phyloP scores from a whole-genome alignment of 2,113 vertebrate species.

The Galemys pyrenaicus region DNA sequence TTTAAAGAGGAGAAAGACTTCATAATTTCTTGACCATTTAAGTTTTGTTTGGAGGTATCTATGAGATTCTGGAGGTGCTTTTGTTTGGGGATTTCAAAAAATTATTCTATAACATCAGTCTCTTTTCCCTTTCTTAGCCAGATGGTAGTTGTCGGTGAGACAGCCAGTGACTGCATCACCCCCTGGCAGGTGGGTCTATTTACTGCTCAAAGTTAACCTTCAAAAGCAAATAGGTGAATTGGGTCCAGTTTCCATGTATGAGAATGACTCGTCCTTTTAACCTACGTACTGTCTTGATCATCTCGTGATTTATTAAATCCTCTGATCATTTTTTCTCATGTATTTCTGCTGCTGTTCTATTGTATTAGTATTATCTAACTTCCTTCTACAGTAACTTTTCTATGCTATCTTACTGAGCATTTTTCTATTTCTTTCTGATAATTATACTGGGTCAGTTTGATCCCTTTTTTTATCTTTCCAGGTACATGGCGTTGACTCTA shows the following conservation, averaged over 20 bases:
- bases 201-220: background rate
- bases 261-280: background rate
- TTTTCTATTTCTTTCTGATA: conserved; percentile 42
- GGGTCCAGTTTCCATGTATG: background rate
- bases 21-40: background rate
- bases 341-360: background rate
- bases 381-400: background rate
- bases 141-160: background rate
- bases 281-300: background rate
- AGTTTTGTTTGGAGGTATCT: background rate
- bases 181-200: background rate
- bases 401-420: background rate
- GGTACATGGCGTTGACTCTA: background rate
- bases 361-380: background rate
- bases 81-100: background rate
- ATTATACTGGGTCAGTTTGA: background rate
- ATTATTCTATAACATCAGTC: background rate
- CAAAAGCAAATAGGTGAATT: background rate
- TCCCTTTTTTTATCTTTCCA: conserved; percentile 31
- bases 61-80: background rate
- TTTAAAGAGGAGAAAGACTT: background rate
- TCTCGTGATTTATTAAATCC: background rate
- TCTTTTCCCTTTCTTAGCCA: too few relatives aligned
- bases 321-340: background rate
- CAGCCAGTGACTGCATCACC: background rate